Conservation (phyloP, 2,888 invertebrate genomes). For the Eupithecia exiguata region DNA sequence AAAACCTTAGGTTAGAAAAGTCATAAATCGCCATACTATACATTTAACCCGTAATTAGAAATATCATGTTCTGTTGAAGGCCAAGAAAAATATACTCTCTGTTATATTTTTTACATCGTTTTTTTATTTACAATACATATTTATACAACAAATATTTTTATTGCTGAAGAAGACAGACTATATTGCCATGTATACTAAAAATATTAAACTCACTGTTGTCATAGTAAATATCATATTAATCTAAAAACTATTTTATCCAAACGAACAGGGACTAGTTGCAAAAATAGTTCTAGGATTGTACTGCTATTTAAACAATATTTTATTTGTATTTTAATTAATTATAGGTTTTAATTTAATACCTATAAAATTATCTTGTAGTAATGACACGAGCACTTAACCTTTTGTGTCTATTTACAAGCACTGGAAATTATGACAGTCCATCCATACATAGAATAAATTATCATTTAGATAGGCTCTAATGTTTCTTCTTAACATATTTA, state of each 20-base stretch:
- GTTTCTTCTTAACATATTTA: conserved; percentile 75
- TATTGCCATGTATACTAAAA: conserved; percentile 66
- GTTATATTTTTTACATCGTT: conserved; percentile 71
- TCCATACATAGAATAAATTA: conserved; percentile 68
- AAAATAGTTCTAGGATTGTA: conserved; percentile 75
- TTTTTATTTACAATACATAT: conserved; percentile 80
- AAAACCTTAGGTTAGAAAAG: background rate
- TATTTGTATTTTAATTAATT: conserved; percentile 45
- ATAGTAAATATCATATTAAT: conserved; percentile 66
- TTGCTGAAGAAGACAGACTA: conserved; percentile 75
- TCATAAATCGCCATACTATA: conserved; percentile 42
- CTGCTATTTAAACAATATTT: conserved; percentile 59
- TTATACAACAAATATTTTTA: conserved; percentile 62
- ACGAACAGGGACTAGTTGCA: conserved; percentile 79
- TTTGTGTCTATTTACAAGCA: conserved; percentile 69
- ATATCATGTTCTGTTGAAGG: conserved; percentile 62
- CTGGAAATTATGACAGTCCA: conserved; percentile 60
- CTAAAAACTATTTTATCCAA: conserved; percentile 74
- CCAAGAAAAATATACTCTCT: conserved; percentile 82
- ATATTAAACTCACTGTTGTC: conserved; percentile 63
- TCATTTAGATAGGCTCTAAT: conserved; percentile 62
- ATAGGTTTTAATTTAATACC: conserved; percentile 31
- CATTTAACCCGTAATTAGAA: conserved; percentile 62
- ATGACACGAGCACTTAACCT: conserved; percentile 41
- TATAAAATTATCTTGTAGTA: conserved; percentile 27